Percentiles rank a stretch among this genome's conserved stretches.
phyloP scores from a whole-genome alignment of 2,113 vertebrate genomes.

The Spermophilus dauricus region DNA sequence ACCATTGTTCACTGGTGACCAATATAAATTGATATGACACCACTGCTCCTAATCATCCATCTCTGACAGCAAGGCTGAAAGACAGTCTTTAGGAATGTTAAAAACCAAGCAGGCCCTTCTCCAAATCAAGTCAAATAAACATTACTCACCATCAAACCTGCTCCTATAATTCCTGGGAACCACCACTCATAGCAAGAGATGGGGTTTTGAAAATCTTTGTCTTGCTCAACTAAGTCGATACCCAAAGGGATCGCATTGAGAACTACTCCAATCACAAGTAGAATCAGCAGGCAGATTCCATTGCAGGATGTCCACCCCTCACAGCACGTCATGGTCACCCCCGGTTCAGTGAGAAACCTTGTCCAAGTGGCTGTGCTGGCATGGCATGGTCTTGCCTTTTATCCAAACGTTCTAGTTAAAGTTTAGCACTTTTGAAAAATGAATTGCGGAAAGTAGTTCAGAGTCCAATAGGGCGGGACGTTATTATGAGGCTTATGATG shows the following conservation, averaged over 20 bases:
- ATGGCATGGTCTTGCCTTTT: conserved; percentile 52
- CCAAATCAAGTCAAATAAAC: neutral
- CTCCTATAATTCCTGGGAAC: conserved; percentile 85
- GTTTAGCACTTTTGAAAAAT: conserved; percentile 76
- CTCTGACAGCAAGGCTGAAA: neutral
- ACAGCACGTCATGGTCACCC: conserved; percentile 82
- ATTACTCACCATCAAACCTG: conserved; percentile 84
- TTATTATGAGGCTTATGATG: neutral
- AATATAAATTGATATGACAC: neutral
- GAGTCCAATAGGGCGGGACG: conserved; percentile 65
- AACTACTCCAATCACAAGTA: conserved; percentile 71
- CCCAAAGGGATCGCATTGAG: conserved; percentile 81
- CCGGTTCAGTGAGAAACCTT: neutral
- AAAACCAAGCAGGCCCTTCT: neutral
- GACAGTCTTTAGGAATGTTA: neutral
- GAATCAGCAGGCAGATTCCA: conserved; percentile 80
- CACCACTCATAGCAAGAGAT: conserved; percentile 87
- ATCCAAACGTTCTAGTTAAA: conserved; percentile 75
- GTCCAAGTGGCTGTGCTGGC: neutral
- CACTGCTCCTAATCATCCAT: neutral
- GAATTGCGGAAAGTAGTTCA: conserved; percentile 14
- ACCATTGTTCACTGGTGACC: neutral
- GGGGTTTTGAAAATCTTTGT: conserved; percentile 39
- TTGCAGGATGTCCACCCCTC: conserved; percentile 85
- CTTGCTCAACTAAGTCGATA: conserved; percentile 45